phyloP scores from a whole-genome alignment of 1,140 invertebrate genomes.

The Matsumurasca onukii region DNA sequence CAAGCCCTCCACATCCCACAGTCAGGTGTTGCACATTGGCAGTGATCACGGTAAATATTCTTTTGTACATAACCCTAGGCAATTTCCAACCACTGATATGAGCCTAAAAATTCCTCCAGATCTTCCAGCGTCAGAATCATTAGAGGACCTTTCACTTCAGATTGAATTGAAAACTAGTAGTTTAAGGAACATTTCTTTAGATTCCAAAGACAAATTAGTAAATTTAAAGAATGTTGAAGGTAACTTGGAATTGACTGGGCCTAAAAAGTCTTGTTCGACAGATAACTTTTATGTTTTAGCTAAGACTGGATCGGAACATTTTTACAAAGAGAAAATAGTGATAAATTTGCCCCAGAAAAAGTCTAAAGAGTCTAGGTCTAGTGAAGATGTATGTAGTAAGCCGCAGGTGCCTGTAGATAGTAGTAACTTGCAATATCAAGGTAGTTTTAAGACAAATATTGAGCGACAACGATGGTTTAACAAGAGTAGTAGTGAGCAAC shows the following conservation, averaged over 20 bases:
- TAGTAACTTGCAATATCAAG: constrained; percentile 43
- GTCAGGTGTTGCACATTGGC: no score
- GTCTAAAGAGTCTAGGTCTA: background rate
- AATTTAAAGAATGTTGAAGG: background rate
- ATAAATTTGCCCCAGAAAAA: background rate
- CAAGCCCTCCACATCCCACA: no score
- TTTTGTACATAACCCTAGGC: no score
- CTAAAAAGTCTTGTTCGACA: background rate
- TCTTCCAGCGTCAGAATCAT: constrained; percentile 37
- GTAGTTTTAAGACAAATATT: constrained; percentile 48
- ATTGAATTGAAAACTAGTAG: constrained; percentile 40
- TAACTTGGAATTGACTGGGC: background rate
- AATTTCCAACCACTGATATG: constrained; percentile 1
- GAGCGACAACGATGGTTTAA: constrained; percentile 41
- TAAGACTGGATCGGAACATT: background rate
- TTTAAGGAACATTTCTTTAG: constrained; percentile 27
- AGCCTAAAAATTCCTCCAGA: no score
- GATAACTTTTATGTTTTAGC: background rate
- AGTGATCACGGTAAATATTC: no score
- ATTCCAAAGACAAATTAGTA: background rate
- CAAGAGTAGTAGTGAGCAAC: constrained; percentile 32
- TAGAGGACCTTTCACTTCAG: constrained; percentile 41
- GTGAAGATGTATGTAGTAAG: background rate
- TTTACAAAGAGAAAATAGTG: background rate
- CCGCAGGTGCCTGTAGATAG: background rate